A percentile compares a stretch with the other conserved stretches of the same genome.
These are phyloP conservation scores for Drosophila anceps DNA, from an alignment of 2,888 invertebrate species.

Conservation along the genomic window DNA sequence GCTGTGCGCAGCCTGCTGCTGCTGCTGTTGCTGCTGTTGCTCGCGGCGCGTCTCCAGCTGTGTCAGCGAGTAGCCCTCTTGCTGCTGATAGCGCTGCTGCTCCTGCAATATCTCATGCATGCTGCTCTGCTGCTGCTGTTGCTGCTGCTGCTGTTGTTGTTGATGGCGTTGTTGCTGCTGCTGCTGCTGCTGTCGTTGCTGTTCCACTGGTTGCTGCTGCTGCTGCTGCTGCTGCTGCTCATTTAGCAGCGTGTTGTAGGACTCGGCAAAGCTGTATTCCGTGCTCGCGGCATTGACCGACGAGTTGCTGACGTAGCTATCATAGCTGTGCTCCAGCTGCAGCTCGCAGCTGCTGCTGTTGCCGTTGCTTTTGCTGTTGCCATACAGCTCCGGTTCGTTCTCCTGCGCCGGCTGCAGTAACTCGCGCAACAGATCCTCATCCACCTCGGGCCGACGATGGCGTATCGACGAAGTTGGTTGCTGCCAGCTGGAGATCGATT, in stretches of 20 bases:
- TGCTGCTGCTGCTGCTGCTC: constrained; percentile 82
- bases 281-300: constrained; percentile 40
- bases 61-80: constrained; percentile 84
- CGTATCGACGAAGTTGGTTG: constrained; percentile 18
- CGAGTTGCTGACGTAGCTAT: constrained; percentile 40
- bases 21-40: constrained; percentile 50
- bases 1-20: constrained; percentile 32
- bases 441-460: constrained; percentile 5
- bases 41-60: constrained; percentile 83
- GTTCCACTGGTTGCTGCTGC: constrained; percentile 20
- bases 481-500: constrained; percentile 38
- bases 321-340: constrained; percentile 52
- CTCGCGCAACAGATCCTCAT: constrained; percentile 3
- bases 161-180: constrained; percentile 46
- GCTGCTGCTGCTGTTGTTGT: constrained; percentile 65
- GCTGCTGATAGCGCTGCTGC: constrained; percentile 57
- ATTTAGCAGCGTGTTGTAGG: constrained; percentile 83
- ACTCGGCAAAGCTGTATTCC: constrained; percentile 84
- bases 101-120: constrained; percentile 73
- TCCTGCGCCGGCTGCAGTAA: neutral
- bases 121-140: constrained; percentile 55
- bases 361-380: neutral
- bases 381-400: neutral
- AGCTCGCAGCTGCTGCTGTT: constrained; percentile 6
- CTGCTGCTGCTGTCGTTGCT: constrained; percentile 76